Conservation (phyloP, 2,113 vertebrate species). For the Corapipo altera region DNA sequence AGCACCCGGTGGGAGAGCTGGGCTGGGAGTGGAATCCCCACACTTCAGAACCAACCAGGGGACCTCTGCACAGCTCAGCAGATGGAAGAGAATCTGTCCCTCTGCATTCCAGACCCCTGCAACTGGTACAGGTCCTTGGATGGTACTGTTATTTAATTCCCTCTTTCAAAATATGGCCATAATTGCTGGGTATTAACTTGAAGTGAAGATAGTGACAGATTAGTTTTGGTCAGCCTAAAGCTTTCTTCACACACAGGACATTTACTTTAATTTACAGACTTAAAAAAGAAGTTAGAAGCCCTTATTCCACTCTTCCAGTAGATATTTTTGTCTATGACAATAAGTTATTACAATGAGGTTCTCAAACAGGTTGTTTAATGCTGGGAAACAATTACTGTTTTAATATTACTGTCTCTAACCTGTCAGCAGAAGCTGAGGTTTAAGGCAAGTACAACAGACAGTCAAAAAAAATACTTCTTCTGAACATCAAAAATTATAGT, state of each 20-base stretch:
- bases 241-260: not conserved
- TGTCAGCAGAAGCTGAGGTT: not conserved
- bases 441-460: not conserved
- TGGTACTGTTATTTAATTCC: not conserved
- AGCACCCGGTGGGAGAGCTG: not conserved
- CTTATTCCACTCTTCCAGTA: not conserved
- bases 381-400: not conserved
- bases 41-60: not conserved
- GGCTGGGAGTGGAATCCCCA: not conserved
- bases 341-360: not conserved
- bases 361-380: not conserved
- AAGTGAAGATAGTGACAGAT: not conserved
- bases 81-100: not conserved
- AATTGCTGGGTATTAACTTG: not conserved
- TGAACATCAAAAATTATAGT: not conserved
- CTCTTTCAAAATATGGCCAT: not conserved
- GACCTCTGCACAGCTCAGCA: not conserved
- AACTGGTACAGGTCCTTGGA: rapidly evolving
- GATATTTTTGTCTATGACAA: not conserved
- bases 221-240: not conserved
- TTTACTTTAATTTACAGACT: not conserved
- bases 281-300: not conserved
- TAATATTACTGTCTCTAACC: not conserved
- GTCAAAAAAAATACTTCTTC: not conserved
- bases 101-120: not conserved